phyloP scores from a whole-genome alignment of 2,888 invertebrate genomes.

The Heliconius hortense region DNA sequence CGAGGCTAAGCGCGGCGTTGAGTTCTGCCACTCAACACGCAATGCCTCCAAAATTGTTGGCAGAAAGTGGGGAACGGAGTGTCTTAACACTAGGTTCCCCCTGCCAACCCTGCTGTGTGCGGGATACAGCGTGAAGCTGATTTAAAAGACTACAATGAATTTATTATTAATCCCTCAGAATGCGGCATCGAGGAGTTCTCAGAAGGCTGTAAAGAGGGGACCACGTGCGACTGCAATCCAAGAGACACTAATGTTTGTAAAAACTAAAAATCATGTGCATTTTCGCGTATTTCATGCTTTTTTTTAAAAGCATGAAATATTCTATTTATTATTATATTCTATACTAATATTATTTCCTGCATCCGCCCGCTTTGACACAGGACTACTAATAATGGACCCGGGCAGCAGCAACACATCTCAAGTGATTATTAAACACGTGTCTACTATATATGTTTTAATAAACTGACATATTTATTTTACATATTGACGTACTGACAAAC shows the following conservation, averaged over 20 bases:
- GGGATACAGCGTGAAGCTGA: too few relatives aligned
- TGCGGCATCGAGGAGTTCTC: conserved; percentile 73
- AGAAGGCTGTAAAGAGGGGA: conserved; percentile 61
- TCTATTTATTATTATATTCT: background rate
- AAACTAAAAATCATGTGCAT: conserved; percentile 15
- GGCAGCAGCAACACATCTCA: conserved; percentile 63
- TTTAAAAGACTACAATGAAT: too few relatives aligned
- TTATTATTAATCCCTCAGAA: conserved; percentile 51
- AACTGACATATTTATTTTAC: background rate
- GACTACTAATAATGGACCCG: conserved; percentile 77
- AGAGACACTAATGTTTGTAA: conserved; percentile 67
- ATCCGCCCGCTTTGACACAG: conserved; percentile 84
- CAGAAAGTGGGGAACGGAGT: too few relatives aligned
- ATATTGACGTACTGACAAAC: background rate
- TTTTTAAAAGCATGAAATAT: too few relatives aligned
- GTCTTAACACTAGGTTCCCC: too few relatives aligned
- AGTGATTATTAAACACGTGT: conserved; percentile 68
- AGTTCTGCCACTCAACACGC: too few relatives aligned
- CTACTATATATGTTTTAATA: background rate
- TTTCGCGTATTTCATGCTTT: background rate
- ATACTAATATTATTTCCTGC: conserved; percentile 5
- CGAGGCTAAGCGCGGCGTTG: too few relatives aligned
- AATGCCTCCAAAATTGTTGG: too few relatives aligned
- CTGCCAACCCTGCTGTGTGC: too few relatives aligned
- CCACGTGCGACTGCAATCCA: conserved; percentile 68